A percentile compares a stretch with the other conserved stretches of the same genome.
Conservation (phyloP, 2,113 vertebrate genomes). For the Spilogale gracilis region DNA sequence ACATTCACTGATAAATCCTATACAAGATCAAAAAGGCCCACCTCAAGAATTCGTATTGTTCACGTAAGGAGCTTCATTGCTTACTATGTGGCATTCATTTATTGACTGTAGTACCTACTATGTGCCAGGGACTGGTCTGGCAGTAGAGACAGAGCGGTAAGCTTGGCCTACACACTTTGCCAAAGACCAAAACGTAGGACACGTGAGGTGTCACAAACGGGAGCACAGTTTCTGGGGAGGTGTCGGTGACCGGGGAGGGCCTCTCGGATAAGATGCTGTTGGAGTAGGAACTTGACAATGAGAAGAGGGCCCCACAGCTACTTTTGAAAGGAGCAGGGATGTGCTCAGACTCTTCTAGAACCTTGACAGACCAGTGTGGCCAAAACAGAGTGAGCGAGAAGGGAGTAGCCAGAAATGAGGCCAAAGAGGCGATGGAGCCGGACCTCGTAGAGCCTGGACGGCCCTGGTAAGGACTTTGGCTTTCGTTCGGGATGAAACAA, state of each 20-base stretch:
- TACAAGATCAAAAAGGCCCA: not conserved
- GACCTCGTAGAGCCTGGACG: not conserved
- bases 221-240: not conserved
- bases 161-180: not conserved
- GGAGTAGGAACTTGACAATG: not conserved
- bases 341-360: not conserved
- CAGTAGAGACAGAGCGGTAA: too few species aligned
- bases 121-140: not conserved
- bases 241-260: not conserved
- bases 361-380: not conserved
- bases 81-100: not conserved
- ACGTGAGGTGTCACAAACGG: fast-evolving
- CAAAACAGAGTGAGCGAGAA: not conserved
- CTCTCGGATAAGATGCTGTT: not conserved
- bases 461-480: not conserved
- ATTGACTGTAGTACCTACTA: too few species aligned
- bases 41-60: not conserved
- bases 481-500: not conserved
- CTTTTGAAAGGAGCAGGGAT: not conserved
- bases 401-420: not conserved
- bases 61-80: not conserved
- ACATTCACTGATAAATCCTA: not conserved
- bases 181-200: fast-evolving
- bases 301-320: not conserved
- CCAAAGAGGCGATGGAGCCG: not conserved